Base-by-base conservation (phyloP, 2,888 invertebrate species). In the Mimachlamys varia region DNA sequence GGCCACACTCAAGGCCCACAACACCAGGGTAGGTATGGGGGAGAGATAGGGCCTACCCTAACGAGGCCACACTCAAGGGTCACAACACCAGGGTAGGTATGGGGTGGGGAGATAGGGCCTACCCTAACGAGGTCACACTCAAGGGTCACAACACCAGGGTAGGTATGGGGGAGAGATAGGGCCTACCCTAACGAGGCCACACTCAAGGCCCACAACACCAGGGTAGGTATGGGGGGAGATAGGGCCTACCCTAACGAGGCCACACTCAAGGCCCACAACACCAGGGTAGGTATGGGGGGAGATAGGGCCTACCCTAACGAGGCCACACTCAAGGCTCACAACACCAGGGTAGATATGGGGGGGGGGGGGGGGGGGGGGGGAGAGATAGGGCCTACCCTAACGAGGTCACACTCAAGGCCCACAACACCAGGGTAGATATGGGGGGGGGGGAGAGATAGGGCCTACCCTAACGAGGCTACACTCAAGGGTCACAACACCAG, bases 71-170 rank as follows among this genome's bases (percentile, higher is more conserved):
- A 96, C 97, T 99, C 94, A 97, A 99, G 97, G 99, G 99, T 92
- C 99, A 99, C 97, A 99, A 99, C 95, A 98, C 99, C 97, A 99
- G 99, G 98, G 99, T 99, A 98, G 90, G 94, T 88, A 76, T 19
- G 3, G 58, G n/a, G n/a, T n/a, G 19, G 0, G 7, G 58, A 3
- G 58, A 19, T 19, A 58, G 58, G 58, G 58, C 1, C n/a, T n/a
- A n/a, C 97, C 99, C 99, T 92, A 99, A 99, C 89, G 99, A 99
- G 96, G 98, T 98, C 97, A 99, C 99, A 96, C 97, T 99, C 94
- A 97, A 99, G 97, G 99, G 99, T 92, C 99, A 99, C 97, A 99
- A 99, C 95, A 98, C 99, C 97, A 99, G 99, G 98, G 99, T 99
- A 98, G 90, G 94, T 76, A 76, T n/a, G 53, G 22, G 58, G 19